phyloP scores from a whole-genome alignment of 2,888 invertebrate genomes.

The Erebia ligea region DNA sequence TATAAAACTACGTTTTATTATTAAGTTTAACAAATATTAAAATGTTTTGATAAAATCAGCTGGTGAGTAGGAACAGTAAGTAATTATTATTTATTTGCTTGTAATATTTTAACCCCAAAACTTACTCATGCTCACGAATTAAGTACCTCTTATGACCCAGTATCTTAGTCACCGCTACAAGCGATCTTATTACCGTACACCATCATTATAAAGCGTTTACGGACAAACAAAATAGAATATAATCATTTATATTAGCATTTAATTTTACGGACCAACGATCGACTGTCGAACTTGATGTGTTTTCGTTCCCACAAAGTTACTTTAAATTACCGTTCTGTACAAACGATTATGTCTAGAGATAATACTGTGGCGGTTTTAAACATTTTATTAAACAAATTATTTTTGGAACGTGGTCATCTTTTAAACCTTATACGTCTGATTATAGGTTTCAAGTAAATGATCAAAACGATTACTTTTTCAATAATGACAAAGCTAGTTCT shows the following conservation, averaged over 20 bases:
- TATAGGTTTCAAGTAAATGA: slow-evolving; percentile 12
- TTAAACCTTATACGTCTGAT: slow-evolving; percentile 12
- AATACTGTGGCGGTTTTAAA: slow-evolving; percentile 31
- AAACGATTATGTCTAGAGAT: slow-evolving; percentile 41
- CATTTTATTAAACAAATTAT: slow-evolving; percentile 39
- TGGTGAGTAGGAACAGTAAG: no score
- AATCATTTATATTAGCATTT: slow-evolving; percentile 80
- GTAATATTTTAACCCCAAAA: background rate
- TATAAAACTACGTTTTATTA: no score
- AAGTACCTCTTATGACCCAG: slow-evolving; percentile 4
- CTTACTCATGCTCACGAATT: background rate
- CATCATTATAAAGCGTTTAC: slow-evolving; percentile 71
- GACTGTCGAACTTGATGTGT: slow-evolving; percentile 52
- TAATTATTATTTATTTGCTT: no score
- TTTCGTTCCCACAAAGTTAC: slow-evolving; percentile 46
- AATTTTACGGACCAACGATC: slow-evolving; percentile 76
- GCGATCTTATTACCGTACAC: slow-evolving; percentile 59
- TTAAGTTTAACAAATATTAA: no score
- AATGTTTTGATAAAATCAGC: no score
- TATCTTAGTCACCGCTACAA: slow-evolving; percentile 53
- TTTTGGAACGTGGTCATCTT: slow-evolving; percentile 24
- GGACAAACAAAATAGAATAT: slow-evolving; percentile 69
- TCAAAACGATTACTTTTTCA: slow-evolving; percentile 3
- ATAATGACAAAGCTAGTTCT: background rate
- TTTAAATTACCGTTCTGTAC: slow-evolving; percentile 42